Evolutionary conservation across 64 coral and sea anemone genomes (phyloP), one percentile per base, ranked within the genome.

Genomic region (Trachythela sp.): DNA sequence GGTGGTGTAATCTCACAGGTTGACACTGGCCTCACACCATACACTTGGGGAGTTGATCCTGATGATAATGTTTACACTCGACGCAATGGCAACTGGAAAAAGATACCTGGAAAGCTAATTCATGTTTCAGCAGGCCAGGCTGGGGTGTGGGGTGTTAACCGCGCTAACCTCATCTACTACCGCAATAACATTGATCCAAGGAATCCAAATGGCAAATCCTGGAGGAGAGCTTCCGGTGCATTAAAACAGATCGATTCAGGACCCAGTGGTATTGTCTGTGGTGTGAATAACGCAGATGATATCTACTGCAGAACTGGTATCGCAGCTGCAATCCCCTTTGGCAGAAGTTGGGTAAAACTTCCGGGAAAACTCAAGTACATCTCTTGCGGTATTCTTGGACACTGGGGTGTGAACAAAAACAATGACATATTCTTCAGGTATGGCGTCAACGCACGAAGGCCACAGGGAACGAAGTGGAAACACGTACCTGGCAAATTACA

Each of bases 231-330:
- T 54, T 5, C 17, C 27, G 84, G 84, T 30, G 24, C 2, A 3
- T 35, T 86, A 64, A 64, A 64, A 13, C 84, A 86, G 84, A 54
- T 86, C 27, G 84, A 86, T 40, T 86, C 84, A 20, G 84, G 84
- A 34, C 40, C 40, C 17, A 42, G 27, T 86, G 48, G 84, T 29
- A 35, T 86, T n/a, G 84, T 86, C 9, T 86, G 84, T 37, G 84
- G 84, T 29, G 29, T 86, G 8, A 41, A 50, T n/a, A 86, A 49
- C 48, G 37, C 13, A 27, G 31, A 86, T 8, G 43, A 86, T 35
- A 86, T 86, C 29, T 86, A 86, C 10, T 54, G 48, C 48, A 37
- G 84, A 27, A 86, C 84, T 8, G 83, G 83, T 8, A 84, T 84
- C 22, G 40, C 83, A 1, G 13, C 29, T 13, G 10, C 29, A 84